Percentiles rank a stretch among this genome's conserved stretches.
Evolutionary conservation across 2,888 invertebrate genomes (phyloP).

Genomic region (Drosophila trichaetosa): DNA sequence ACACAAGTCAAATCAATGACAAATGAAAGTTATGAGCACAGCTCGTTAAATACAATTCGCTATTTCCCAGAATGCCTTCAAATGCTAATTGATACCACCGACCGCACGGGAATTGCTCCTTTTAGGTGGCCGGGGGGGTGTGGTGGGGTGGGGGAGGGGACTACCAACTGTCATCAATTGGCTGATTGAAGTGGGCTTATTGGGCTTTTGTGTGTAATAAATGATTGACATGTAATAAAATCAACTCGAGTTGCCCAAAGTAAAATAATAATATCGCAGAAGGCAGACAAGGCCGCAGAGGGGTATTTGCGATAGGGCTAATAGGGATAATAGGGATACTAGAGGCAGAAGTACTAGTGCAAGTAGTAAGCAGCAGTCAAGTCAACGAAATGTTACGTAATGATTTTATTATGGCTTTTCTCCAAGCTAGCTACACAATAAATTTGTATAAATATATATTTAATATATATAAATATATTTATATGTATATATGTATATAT

Average conservation of each 20-base stretch:
- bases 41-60: slow-evolving; percentile 46
- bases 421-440: slow-evolving; percentile 31
- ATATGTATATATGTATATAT: slow-evolving; percentile 1
- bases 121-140: background rate
- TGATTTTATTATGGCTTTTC: slow-evolving; percentile 61
- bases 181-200: slow-evolving; percentile 46
- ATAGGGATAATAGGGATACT: background rate
- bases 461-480: background rate
- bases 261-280: slow-evolving; percentile 39
- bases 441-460: slow-evolving; percentile 21
- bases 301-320: background rate
- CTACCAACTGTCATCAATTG: slow-evolving; percentile 24
- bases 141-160: too few relatives aligned
- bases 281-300: background rate
- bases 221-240: slow-evolving; percentile 59
- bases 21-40: slow-evolving; percentile 52
- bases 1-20: slow-evolving; percentile 38
- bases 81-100: slow-evolving; percentile 43
- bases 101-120: background rate
- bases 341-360: background rate
- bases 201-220: slow-evolving; percentile 41
- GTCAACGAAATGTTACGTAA: slow-evolving; percentile 59
- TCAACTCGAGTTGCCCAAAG: slow-evolving; percentile 35
- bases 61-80: slow-evolving; percentile 8
- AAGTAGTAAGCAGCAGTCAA: background rate